A percentile compares a stretch with the other conserved stretches of the same genome.
Evolutionary conservation across 2,113 vertebrate species (phyloP).

Genomic region (Phylloscopus trochilus): DNA sequence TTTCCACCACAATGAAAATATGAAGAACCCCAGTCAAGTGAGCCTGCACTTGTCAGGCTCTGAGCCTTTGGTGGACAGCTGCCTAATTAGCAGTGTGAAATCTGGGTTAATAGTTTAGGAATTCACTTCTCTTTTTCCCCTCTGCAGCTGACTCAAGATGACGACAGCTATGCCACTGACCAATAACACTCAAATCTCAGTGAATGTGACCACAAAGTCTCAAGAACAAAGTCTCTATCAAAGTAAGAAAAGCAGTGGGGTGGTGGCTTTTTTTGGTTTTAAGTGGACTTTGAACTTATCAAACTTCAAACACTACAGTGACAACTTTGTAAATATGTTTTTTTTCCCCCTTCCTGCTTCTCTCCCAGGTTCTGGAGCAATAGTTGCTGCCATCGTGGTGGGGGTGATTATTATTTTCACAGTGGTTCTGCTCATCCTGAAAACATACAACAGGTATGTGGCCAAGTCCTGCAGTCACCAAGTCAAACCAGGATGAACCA

Average conservation of each 20-base stretch:
- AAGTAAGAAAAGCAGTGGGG: conserved; percentile 63
- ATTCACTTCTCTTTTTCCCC: neutral
- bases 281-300: neutral
- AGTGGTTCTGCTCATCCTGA: conserved; percentile 84
- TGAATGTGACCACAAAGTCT: conserved; percentile 60
- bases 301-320: neutral
- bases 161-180: conserved; percentile 49
- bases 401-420: conserved; percentile 88
- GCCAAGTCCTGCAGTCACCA: neutral
- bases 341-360: neutral
- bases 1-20: neutral
- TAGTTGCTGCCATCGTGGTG: conserved; percentile 89
- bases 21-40: neutral
- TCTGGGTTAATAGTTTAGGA: neutral
- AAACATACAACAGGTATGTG: conserved; percentile 91
- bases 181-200: conserved; percentile 11
- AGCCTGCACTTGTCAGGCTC: neutral
- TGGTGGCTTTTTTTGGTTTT: neutral
- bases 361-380: conserved; percentile 88
- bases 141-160: conserved; percentile 55
- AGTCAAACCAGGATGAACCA: neutral
- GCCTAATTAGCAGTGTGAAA: neutral
- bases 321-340: neutral
- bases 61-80: neutral
- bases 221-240: conserved; percentile 74